Base-by-base conservation (phyloP, 2,113 vertebrate genomes). In the Alexandromys fortis region DNA sequence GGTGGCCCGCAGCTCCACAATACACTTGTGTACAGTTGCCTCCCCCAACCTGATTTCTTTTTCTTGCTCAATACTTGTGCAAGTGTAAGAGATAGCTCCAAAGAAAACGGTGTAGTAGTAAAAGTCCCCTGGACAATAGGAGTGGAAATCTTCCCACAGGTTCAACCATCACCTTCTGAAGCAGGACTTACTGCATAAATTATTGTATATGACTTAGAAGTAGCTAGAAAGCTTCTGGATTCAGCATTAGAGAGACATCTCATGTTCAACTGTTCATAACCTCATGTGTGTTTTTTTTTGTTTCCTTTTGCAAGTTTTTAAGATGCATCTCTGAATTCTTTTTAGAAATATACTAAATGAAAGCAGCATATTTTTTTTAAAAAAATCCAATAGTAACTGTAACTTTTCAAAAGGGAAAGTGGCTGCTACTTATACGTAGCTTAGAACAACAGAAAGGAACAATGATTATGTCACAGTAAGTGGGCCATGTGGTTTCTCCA, bases 41-140 rank as follows among this genome's bases (percentile, higher is more conserved):
- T 1, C 1, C 1, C 35, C 5, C 1, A 0, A 22, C 9, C 11
- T 1, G 0, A 68, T 30, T 33, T 33, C 4, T 30, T 86, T 67
- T 30, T 19, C 17, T 16, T 86, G 26, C 30, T 49, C 42, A 70
- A n/a, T 45, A 24, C 11, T 52, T 19, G 11, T 24, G 1, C 19
- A 22, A n/a, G 6, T 2, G 11, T n/a, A 33, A 87, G 11, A 10
- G 7, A 45, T 68, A 11, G 12, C 21, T 21, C 45, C 85, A 14
- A 70, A 1, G 49, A 16, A 30, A 58, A 73, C 17, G 67, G 3
- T 87, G 33, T 55, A 22, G n/a, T 7, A 12, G 35, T 70, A 9
- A 52, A n/a, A 35, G 30, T 5, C 30, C 42, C 3, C 10, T 49
- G 21, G 65, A 70, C 2, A 49, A 49, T 0, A n/a, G 65, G 6